Percentiles rank a stretch among this genome's conserved stretches.
Evolutionary conservation across 2,797 vertebrate species (phyloP).

Genomic region (Dallia pectoralis): DNA sequence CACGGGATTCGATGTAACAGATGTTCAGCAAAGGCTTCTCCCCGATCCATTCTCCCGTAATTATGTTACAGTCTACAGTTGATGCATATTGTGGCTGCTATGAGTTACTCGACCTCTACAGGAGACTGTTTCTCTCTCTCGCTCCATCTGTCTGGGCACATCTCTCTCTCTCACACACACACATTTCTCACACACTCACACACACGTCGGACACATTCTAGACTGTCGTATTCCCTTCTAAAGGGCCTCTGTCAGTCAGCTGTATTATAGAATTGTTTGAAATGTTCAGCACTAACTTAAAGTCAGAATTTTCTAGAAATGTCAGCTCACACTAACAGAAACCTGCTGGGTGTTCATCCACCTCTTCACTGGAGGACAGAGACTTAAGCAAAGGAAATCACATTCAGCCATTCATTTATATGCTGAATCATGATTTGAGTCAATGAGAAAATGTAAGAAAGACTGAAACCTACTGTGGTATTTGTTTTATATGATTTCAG

Average conservation of each 20-base stretch:
- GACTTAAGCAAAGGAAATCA: constrained; percentile 6
- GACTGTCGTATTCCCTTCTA: no score
- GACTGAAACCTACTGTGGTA: neutral
- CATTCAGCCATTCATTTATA: constrained; percentile 28
- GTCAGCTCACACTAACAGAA: constrained; percentile 26
- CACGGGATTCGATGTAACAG: no score
- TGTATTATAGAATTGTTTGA: neutral
- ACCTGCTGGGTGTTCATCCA: constrained; percentile 30
- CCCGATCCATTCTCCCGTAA: no score
- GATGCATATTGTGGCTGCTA: no score
- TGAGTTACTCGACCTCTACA: no score
- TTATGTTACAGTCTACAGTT: no score
- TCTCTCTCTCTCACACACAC: neutral
- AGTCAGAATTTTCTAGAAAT: constrained; percentile 35
- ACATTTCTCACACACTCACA: constrained; percentile 10
- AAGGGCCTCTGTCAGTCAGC: neutral
- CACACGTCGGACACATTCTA: neutral
- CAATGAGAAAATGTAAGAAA: neutral
- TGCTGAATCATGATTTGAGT: neutral
- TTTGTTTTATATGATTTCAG: no score
- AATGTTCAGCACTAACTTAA: constrained; percentile 6
- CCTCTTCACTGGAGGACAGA: constrained; percentile 17
- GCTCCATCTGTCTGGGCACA: no score
- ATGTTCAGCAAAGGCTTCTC: no score
- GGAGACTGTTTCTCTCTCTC: no score